Percentiles rank a stretch among this genome's conserved stretches.
These are phyloP conservation scores for Oreortyx pictus DNA, from an alignment of 2,797 vertebrate species.

Conservation along the genomic window DNA sequence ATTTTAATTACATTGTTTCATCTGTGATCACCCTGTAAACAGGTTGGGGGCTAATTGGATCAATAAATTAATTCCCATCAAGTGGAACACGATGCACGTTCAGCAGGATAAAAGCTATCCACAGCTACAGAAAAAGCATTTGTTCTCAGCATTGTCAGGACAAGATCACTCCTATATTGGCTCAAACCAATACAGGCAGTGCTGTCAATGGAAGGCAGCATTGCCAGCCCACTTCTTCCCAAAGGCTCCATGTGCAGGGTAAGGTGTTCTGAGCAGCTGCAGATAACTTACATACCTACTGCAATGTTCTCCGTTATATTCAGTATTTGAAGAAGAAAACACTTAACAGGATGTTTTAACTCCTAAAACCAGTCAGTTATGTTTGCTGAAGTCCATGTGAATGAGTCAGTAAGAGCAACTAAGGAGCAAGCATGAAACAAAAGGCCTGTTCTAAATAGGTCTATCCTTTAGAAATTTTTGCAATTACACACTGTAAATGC, in stretches of 20 bases:
- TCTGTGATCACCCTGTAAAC: not conserved
- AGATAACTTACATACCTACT: not conserved
- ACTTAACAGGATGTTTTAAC: slow-evolving; percentile 55
- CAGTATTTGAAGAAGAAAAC: slow-evolving; percentile 51
- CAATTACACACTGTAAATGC: slow-evolving; percentile 63
- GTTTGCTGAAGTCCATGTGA: slow-evolving; percentile 12
- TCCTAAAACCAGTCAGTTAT: slow-evolving; percentile 65
- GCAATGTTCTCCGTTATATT: slow-evolving; percentile 32
- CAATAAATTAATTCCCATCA: slow-evolving; percentile 40
- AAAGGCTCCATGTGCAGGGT: not conserved
- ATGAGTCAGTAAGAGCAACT: not conserved
- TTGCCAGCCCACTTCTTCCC: not conserved
- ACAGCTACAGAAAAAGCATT: not conserved
- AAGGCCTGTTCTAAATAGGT: slow-evolving; percentile 52
- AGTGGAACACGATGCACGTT: not conserved
- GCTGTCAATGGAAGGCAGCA: not conserved
- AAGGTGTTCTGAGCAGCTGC: not conserved
- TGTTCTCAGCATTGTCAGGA: not conserved
- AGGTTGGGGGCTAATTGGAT: not conserved
- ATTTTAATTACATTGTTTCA: slow-evolving; percentile 28
- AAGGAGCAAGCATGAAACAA: slow-evolving; percentile 34
- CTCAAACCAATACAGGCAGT: not conserved
- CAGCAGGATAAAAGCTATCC: not conserved
- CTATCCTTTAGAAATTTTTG: slow-evolving; percentile 33
- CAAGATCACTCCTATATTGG: not conserved